Evolutionary conservation across 2,888 invertebrate genomes (phyloP).

Genomic region (Galerucella nymphaeae): DNA sequence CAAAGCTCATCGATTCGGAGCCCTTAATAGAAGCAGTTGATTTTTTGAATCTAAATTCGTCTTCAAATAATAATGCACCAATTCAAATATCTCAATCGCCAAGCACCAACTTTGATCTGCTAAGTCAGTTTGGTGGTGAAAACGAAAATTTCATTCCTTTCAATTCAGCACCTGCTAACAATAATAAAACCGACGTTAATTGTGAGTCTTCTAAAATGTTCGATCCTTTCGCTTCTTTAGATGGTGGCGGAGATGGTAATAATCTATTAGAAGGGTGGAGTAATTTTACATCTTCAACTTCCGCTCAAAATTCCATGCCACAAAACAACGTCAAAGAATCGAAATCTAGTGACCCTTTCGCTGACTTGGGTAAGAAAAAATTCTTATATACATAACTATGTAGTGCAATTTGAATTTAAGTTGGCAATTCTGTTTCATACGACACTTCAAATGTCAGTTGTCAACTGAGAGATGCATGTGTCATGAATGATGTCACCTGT

Average conservation of each 20-base stretch:
- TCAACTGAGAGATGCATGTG: too few relatives aligned
- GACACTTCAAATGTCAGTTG: too few relatives aligned
- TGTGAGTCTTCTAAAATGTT: slow-evolving; percentile 65
- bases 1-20: slow-evolving; percentile 7
- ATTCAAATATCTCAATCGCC: slow-evolving; percentile 50
- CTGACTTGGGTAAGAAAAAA: slow-evolving; percentile 70
- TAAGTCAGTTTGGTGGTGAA: slow-evolving; percentile 65
- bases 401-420: too few relatives aligned
- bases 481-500: too few relatives aligned
- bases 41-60: slow-evolving; percentile 67
- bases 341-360: slow-evolving; percentile 76
- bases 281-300: slow-evolving; percentile 45
- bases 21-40: slow-evolving; percentile 69
- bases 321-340: slow-evolving; percentile 59
- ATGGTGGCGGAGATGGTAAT: slow-evolving; percentile 46
- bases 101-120: slow-evolving; percentile 71
- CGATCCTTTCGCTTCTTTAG: slow-evolving; percentile 73
- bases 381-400: neutral
- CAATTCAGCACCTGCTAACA: slow-evolving; percentile 30
- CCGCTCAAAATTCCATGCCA: slow-evolving; percentile 18
- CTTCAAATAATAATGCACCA: slow-evolving; percentile 33
- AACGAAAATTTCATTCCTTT: slow-evolving; percentile 58
- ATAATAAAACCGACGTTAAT: slow-evolving; percentile 22
- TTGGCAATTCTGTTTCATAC: too few relatives aligned
- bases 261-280: slow-evolving; percentile 61